These are phyloP conservation scores for Chrysotoxum bicinctum DNA, from an alignment of 2,888 invertebrate genomes.

Conservation along the genomic window DNA sequence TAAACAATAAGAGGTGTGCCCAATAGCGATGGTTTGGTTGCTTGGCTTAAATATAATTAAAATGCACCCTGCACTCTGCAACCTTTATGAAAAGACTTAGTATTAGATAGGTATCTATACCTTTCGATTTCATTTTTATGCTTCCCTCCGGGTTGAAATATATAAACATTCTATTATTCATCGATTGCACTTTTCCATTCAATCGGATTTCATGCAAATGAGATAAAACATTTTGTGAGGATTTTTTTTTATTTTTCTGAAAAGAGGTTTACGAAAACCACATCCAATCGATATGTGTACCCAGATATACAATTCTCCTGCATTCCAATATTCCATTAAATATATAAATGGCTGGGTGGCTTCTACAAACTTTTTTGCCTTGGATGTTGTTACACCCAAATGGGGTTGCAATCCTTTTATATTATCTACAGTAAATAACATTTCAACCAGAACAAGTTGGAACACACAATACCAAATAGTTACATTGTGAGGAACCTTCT, in stretches of 20 bases:
- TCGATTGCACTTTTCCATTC: slow-evolving; percentile 12
- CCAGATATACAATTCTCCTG: background rate
- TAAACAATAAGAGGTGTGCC: background rate
- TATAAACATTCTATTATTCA: slow-evolving; percentile 9
- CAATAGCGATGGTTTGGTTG: background rate
- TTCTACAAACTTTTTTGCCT: background rate
- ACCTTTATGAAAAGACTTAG: background rate
- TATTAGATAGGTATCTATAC: background rate
- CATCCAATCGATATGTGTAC: slow-evolving; percentile 1
- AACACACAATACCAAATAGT: background rate
- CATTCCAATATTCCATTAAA: slow-evolving; percentile 6
- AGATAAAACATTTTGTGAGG: slow-evolving; percentile 18
- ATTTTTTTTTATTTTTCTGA: background rate
- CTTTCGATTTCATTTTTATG: background rate
- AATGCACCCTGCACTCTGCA: background rate
- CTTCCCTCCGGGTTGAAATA: background rate
- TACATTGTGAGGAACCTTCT: background rate
- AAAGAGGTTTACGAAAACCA: slow-evolving; percentile 13
- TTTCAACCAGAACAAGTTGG: slow-evolving; percentile 9
- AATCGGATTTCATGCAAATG: slow-evolving; percentile 21
- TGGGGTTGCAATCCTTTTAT: background rate
- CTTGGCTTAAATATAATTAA: background rate
- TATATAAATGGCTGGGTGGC: background rate
- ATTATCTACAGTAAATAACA: background rate
- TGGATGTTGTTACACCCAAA: background rate